Conservation (phyloP, 2,113 vertebrate genomes). For the Guaruba guarouba region DNA sequence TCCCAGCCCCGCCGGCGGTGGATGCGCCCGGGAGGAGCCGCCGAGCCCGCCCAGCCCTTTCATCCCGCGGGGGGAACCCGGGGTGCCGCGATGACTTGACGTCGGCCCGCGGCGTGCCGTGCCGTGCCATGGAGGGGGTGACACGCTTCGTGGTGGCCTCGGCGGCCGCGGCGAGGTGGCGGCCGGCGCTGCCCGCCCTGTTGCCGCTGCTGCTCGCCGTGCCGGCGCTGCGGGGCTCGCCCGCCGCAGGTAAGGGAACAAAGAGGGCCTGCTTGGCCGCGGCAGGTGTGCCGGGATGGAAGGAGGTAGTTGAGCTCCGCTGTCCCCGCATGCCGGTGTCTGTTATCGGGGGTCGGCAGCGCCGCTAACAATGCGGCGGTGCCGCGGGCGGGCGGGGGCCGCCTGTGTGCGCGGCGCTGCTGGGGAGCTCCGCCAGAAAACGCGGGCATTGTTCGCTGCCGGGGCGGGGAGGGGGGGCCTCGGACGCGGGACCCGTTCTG, state of each 20-base stretch:
- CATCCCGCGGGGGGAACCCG: background rate
- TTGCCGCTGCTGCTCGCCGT: constrained; percentile 48
- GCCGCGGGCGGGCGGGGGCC: background rate
- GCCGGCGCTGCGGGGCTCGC: constrained; percentile 34
- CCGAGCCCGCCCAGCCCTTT: background rate
- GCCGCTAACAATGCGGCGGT: constrained; percentile 9
- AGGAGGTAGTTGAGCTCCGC: background rate
- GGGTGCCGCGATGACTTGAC: constrained; percentile 47
- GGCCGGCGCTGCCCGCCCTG: constrained; percentile 44
- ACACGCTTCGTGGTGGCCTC: constrained; percentile 66
- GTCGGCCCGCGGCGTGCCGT: constrained; percentile 21
- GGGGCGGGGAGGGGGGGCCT: background rate
- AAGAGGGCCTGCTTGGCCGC: background rate
- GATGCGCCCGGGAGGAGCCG: constrained; percentile 7
- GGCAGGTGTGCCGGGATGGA: background rate
- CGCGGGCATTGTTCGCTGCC: constrained; percentile 5
- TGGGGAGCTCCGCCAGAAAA: background rate
- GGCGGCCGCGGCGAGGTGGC: constrained; percentile 49
- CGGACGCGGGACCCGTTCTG: too few species aligned
- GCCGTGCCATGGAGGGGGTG: constrained; percentile 63
- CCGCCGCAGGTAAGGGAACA: constrained; percentile 36
- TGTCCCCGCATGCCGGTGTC: background rate
- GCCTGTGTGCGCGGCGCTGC: background rate
- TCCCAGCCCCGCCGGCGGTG: background rate
- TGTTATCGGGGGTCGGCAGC: background rate